Percentiles rank a stretch among this genome's conserved stretches.
Conservation (phyloP, 2,113 vertebrate species). For the Todiramphus saurophagus region DNA sequence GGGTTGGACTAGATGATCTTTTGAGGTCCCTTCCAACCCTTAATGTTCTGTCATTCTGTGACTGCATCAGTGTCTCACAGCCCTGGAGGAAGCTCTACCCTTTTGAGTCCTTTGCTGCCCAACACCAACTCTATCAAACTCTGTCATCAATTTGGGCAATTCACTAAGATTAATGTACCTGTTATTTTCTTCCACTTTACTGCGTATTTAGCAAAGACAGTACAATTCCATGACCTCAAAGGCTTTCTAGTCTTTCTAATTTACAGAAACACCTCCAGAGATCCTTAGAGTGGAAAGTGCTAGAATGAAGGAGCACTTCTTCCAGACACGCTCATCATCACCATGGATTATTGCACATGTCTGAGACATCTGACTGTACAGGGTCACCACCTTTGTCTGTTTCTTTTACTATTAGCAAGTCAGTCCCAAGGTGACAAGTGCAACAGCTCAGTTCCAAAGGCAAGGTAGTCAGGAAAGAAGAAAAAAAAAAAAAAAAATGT, state of each 20-base stretch:
- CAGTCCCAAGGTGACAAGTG: not conserved
- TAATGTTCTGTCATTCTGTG: no score
- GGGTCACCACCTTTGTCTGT: not conserved
- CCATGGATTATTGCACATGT: not conserved
- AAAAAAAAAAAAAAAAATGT: not conserved
- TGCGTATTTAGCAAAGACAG: not conserved
- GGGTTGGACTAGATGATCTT: no score
- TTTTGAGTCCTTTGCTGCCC: not conserved
- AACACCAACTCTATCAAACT: not conserved
- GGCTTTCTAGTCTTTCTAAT: not conserved
- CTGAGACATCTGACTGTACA: not conserved
- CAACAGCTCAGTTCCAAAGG: not conserved
- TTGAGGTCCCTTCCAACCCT: no score
- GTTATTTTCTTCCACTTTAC: not conserved
- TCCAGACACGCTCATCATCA: not conserved
- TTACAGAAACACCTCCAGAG: not conserved
- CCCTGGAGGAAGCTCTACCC: not conserved
- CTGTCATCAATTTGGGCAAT: not conserved
- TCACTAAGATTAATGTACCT: not conserved
- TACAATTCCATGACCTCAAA: not conserved
- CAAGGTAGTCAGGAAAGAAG: not conserved
- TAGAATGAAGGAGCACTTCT: not conserved
- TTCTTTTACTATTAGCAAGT: slow-evolving; percentile 1
- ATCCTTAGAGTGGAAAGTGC: not conserved
- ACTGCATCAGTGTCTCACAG: not conserved